Evolutionary conservation across 2,113 vertebrate genomes (phyloP).

Genomic region (rabbit (Oryctolagus cuniculus)): DNA sequence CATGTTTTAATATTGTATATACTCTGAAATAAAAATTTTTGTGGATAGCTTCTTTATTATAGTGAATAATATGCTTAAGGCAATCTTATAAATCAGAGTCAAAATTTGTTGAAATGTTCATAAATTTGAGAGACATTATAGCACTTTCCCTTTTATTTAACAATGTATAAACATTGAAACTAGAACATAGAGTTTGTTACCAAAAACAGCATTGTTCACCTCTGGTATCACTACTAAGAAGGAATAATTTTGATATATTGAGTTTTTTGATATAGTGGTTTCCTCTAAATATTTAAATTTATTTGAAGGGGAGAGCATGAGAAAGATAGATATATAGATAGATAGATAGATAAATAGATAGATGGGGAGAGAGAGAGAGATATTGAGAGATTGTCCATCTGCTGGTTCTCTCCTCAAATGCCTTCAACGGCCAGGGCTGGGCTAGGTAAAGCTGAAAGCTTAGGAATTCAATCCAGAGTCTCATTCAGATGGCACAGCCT

Average conservation of each 20-base stretch:
- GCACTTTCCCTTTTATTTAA: neutral
- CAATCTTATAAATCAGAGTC: neutral
- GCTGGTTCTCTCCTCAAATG: no score
- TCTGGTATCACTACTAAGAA: neutral
- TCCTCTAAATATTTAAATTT: neutral
- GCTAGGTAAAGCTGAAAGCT: no score
- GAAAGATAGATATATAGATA: no score
- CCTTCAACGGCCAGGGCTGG: no score
- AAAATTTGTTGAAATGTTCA: neutral
- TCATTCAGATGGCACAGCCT: no score
- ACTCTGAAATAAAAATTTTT: neutral
- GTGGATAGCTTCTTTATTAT: neutral
- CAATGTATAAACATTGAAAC: neutral
- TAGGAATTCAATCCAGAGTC: no score
- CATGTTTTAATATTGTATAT: neutral
- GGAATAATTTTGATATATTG: neutral
- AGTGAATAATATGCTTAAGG: constrained; percentile 25
- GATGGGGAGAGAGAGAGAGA: no score
- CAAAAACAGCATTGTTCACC: neutral
- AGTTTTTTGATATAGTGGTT: neutral
- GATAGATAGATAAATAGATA: no score
- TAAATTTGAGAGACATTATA: neutral
- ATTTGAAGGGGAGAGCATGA: no score
- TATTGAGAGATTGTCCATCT: no score
- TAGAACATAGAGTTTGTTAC: neutral